Evolutionary conservation across 2,888 invertebrate species (phyloP), one percentile per base, ranked within the genome.

Genomic region (Laothoe populi): DNA sequence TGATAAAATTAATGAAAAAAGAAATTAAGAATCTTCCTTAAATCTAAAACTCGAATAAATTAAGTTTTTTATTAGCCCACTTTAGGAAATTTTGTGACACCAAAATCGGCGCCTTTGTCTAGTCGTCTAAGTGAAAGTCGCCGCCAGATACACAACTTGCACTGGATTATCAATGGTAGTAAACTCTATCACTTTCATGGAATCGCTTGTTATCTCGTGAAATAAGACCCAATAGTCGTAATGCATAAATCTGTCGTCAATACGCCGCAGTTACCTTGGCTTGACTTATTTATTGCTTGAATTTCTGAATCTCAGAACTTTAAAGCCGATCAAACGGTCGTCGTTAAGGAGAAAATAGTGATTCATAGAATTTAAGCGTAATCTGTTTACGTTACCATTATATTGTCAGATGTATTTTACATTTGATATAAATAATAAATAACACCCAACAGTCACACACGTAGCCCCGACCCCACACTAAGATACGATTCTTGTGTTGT

Each of bases 221-320:
- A 74, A 71, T 67, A 69, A 69, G 63, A 63, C 62, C 66, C 53
- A 66, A 64, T 61, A 61, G 60, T 45, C 53, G 53, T 53, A 53
- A 45, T 24, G 24, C 38, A 63, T 59, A 53, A 53, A 59, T 59
- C 59, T 40, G 35, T 53, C 53, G 49, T 11, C 59, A 35, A 16
- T 21, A 44, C 53, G 23, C 48, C 40, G 45, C 24, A 70, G 73
- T 76, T 77, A 73, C 75, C 75, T 79, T 77, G 71, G 69, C 71
- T 76, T 79, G 80, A 75, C 73, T 79, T 82, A 75, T 82, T 83
- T 84, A 82, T 81, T 70, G 71, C 70, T 67, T 69, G 72, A 76
- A 75, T 74, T 75, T 74, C 75, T 73, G 70, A 70, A 72, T 71
- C 31, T 45, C 40, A n/a, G 23, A 31, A 57, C 48, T 62, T 58